phyloP scores from a whole-genome alignment of 2,888 invertebrate genomes.

The Prenolepis imparis region DNA sequence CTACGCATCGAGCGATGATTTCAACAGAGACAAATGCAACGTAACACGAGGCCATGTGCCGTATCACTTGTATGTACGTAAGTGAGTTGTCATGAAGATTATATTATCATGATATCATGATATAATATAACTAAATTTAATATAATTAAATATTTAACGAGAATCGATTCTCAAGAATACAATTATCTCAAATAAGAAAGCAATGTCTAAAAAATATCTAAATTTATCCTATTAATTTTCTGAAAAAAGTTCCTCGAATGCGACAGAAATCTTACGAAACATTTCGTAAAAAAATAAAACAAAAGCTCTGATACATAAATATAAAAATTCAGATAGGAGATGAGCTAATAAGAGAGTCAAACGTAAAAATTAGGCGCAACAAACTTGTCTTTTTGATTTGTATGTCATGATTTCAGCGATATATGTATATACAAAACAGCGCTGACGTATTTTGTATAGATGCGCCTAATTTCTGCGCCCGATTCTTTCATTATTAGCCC shows the following conservation, averaged over 20 bases:
- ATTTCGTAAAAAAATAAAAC: not conserved
- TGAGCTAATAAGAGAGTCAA: too few species aligned
- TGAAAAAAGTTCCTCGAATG: not conserved
- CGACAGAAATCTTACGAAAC: not conserved
- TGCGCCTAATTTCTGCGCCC: too few species aligned
- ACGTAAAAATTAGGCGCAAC: too few species aligned
- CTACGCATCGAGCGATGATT: slow-evolving; percentile 48
- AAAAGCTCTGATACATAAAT: too few species aligned
- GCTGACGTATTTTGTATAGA: too few species aligned
- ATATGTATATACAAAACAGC: too few species aligned
- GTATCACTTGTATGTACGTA: not conserved
- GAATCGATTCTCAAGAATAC: not conserved
- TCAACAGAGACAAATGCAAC: slow-evolving; percentile 31
- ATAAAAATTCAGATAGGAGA: too few species aligned
- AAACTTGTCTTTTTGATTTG: too few species aligned
- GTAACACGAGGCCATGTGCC: not conserved
- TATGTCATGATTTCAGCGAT: too few species aligned
- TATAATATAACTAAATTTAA: not conserved
- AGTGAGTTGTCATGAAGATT: slow-evolving; percentile 21
- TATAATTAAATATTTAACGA: not conserved
- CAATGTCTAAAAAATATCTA: not conserved
- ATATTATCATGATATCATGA: not conserved
- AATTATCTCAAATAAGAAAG: not conserved
- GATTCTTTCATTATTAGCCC: too few species aligned
- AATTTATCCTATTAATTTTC: not conserved